phyloP scores from a whole-genome alignment of 2,797 vertebrate species.

The Spizella passerina region DNA sequence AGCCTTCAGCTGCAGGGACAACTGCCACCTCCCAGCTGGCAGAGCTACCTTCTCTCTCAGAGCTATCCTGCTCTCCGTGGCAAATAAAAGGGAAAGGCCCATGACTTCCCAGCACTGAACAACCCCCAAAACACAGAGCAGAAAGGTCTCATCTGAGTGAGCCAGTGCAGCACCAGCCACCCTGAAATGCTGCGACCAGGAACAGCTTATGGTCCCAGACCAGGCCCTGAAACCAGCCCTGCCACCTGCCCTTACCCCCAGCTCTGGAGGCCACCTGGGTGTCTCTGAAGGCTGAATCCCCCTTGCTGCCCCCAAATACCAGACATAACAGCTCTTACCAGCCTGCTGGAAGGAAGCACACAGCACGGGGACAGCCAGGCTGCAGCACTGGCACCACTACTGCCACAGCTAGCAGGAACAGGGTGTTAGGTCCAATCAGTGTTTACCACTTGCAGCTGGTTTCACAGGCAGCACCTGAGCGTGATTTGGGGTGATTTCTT shows the following conservation, averaged over 20 bases:
- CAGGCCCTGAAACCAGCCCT: neutral
- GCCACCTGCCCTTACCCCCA: neutral
- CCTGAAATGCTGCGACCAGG: neutral
- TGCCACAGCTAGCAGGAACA: accelerated
- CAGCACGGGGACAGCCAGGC: accelerated
- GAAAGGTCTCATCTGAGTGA: neutral
- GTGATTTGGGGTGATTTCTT: neutral
- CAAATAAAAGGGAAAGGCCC: neutral
- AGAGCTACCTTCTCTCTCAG: accelerated
- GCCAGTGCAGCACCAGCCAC: neutral
- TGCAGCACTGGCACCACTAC: accelerated
- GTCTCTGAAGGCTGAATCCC: neutral
- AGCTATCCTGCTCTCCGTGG: accelerated
- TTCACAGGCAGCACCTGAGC: neutral
- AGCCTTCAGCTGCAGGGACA: neutral
- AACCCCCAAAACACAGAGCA: neutral
- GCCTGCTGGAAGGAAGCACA: accelerated
- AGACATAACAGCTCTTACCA: neutral
- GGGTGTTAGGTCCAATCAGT: accelerated
- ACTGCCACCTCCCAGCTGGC: neutral
- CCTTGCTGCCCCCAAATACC: neutral
- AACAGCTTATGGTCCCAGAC: neutral
- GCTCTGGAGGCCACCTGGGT: neutral
- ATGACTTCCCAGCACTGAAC: neutral
- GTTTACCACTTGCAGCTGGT: neutral